Base-by-base conservation (phyloP, 2,797 vertebrate genomes). In the Phrynocephalus vlangalii region DNA sequence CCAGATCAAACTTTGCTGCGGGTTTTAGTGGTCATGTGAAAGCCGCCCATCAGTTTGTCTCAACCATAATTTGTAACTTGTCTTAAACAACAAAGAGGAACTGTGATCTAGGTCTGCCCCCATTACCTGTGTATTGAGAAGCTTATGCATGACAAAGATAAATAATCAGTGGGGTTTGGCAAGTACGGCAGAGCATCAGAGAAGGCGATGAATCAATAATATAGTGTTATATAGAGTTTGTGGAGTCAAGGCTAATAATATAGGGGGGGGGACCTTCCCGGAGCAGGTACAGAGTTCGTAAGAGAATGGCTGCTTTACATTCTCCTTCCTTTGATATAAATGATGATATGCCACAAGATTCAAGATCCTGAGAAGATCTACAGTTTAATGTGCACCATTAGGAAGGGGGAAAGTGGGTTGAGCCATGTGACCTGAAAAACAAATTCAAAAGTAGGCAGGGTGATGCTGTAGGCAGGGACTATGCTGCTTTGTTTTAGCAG, bases 1-100 rank as follows among this genome's bases (percentile, higher is more conserved):
- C 38, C 38, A 44, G 38, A 44, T 44, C 38, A 44, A 44, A 44
- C 38, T 44, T 44, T 44, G 38, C 38, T 44, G 38, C 5, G 38
- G 38, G 38, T 44, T 44, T 44, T 5, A 44, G 38, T 44, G 38
- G 38, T 44, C 38, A 44, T 44, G 38, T 44, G 5, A 44, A 44
- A 44, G 38, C 38, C 30, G 8, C 71, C 79, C 80, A 71, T 52
- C 44, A 79, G 73, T 79, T 28, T 66, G 50, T 28, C 24, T 73
- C 20, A 86, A 24, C 79, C 30, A 33, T 63, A 63, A 63, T 67
- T 79, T 83, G 9, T 30, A 86, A 86, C n/a, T 48, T 76, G 50
- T 63, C 38, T 86, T 82, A 82, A 77, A 89, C 30, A 72, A 60
- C 38, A 77, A 88, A 30, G 18, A 20, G 52, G 10, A 13, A 85